Evolutionary conservation across 1,140 invertebrate genomes (phyloP).

Genomic region (Heliconius melpomene): DNA sequence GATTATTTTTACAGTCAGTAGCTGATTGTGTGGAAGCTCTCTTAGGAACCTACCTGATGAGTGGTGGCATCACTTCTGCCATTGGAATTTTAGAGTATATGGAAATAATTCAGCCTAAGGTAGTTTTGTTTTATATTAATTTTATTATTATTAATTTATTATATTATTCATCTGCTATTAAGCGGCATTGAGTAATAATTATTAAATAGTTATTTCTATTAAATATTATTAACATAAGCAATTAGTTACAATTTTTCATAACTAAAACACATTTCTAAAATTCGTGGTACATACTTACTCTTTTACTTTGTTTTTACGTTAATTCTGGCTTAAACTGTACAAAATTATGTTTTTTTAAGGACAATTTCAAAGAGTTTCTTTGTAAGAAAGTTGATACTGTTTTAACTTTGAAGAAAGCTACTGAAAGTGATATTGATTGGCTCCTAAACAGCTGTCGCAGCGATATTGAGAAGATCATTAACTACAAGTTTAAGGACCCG

Average conservation of each 20-base stretch:
- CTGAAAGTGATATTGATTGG: conserved; percentile 63
- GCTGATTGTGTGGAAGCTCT: conserved; percentile 93
- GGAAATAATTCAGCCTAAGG: conserved; percentile 82
- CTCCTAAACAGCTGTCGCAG: conserved; percentile 73
- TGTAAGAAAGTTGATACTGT: conserved; percentile 53
- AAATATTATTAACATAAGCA: no score
- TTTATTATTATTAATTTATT: no score
- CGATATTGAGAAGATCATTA: conserved; percentile 84
- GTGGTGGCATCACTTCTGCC: conserved; percentile 79
- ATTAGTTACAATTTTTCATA: no score
- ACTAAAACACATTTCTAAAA: no score
- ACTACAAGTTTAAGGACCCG: conserved; percentile 86
- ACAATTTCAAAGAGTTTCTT: conserved; percentile 53
- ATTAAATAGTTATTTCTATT: no score
- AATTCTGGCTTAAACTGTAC: no score
- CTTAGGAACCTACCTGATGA: conserved; percentile 88
- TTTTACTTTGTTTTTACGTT: neutral
- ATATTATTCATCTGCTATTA: no score
- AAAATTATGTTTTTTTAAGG: conserved; percentile 49
- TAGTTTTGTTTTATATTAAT: conserved; percentile 39
- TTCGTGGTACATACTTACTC: no score
- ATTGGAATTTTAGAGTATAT: conserved; percentile 89
- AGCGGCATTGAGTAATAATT: no score
- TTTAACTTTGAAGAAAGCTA: conserved; percentile 61
- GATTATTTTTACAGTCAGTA: conserved; percentile 80